Conservation (phyloP, 1,140 invertebrate genomes). For the Drosophila malerkotliana region DNA sequence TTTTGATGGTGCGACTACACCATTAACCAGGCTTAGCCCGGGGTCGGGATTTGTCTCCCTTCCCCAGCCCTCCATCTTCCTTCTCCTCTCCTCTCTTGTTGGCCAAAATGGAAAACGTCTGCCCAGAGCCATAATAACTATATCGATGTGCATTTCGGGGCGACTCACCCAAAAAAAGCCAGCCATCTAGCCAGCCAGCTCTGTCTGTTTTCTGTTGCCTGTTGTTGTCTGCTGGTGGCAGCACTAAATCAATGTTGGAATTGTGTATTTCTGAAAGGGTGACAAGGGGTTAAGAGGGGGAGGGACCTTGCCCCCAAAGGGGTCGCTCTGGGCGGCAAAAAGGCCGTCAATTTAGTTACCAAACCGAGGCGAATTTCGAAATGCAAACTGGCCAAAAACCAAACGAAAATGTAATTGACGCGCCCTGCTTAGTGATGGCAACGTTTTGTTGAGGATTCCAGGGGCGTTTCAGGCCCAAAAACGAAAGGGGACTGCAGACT, state of each 20-base stretch:
- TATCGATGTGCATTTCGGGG: constrained; percentile 44
- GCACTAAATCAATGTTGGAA: constrained; percentile 39
- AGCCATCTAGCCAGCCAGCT: neutral
- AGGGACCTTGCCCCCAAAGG: neutral
- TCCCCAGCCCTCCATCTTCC: neutral
- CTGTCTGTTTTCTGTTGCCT: neutral
- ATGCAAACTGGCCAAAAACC: constrained; percentile 28
- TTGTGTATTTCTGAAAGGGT: neutral
- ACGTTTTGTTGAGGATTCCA: constrained; percentile 1
- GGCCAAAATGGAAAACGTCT: constrained; percentile 1
- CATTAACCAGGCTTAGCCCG: constrained; percentile 2
- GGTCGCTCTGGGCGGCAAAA: neutral
- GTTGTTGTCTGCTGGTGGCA: constrained; percentile 19
- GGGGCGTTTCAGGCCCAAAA: neutral
- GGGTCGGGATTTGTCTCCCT: neutral
- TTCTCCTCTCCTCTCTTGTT: neutral
- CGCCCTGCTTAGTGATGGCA: constrained; percentile 20
- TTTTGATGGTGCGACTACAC: constrained; percentile 14
- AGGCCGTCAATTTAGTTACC: constrained; percentile 27
- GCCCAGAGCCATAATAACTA: constrained; percentile 35
- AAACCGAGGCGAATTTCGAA: constrained; percentile 22
- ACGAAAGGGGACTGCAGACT: neutral
- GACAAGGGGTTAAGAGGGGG: neutral
- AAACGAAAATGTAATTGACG: constrained; percentile 48
- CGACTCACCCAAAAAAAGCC: neutral